phyloP scores from a whole-genome alignment of 2,113 vertebrate species.

The Paramisgurnus dabryanus region DNA sequence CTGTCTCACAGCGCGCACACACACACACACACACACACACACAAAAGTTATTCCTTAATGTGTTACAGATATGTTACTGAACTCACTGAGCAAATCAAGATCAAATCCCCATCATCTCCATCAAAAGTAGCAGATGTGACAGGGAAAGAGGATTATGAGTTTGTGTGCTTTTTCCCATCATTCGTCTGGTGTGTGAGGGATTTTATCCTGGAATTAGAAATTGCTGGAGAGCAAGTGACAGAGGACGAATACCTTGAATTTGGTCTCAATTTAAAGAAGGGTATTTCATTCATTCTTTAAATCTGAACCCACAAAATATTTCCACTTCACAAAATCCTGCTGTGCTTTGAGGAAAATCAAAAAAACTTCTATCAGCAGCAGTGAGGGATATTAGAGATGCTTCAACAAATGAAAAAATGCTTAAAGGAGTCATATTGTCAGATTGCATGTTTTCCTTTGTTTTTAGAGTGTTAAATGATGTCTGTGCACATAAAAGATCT shows the following conservation, averaged over 20 bases:
- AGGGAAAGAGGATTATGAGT: slow-evolving; percentile 49
- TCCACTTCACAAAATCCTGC: neutral
- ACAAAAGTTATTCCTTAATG: slow-evolving; percentile 22
- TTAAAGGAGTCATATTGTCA: too few relatives aligned
- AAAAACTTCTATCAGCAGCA: too few relatives aligned
- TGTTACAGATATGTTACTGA: slow-evolving; percentile 68
- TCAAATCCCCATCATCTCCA: slow-evolving; percentile 52
- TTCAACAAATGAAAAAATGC: too few relatives aligned
- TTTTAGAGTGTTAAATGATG: too few relatives aligned
- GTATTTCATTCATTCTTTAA: slow-evolving; percentile 15
- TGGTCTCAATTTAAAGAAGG: slow-evolving; percentile 54
- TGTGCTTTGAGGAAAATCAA: too few relatives aligned
- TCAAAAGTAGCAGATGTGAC: slow-evolving; percentile 19
- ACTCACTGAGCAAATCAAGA: slow-evolving; percentile 67
- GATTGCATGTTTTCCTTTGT: too few relatives aligned
- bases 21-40: too few relatives aligned
- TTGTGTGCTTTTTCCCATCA: slow-evolving; percentile 70
- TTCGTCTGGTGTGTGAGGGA: slow-evolving; percentile 74
- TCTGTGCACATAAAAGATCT: too few relatives aligned
- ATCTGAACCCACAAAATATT: neutral
- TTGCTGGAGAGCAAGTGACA: slow-evolving; percentile 35
- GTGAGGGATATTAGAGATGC: too few relatives aligned
- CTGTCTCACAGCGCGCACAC: too few relatives aligned
- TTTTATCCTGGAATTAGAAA: slow-evolving; percentile 61
- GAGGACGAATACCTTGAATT: slow-evolving; percentile 60